Base-by-base conservation (phyloP, 2,888 invertebrate genomes). In the Apotomis betuletana region DNA sequence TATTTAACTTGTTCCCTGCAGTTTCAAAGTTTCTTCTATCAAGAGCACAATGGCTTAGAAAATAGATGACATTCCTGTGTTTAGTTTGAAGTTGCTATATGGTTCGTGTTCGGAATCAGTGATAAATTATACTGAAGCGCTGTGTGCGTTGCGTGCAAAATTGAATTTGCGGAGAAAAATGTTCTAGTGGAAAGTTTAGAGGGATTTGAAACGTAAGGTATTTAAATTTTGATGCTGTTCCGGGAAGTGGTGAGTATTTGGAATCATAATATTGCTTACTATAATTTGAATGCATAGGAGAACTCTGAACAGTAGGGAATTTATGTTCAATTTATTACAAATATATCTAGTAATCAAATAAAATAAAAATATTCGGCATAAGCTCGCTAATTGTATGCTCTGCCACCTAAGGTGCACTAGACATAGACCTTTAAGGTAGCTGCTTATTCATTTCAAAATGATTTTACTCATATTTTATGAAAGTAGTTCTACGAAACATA, bases 1-100 rank as follows among this genome's bases (percentile, higher is more conserved):
- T 90, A 89, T 90, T 90, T 87, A 86, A 88, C 87, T 89, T 89
- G 85, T 77, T 80, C 85, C 80, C 80, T 80, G 82, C 82, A 86
- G 85, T 87, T 85, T 75, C 77, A 74, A 85, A 87, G 80, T 86
- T 85, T 78, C 83, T 74, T 70, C 75, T 75, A 69, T 75, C 77
- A 70, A 69, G 86, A 85, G 84, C 83, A 87, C 87, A 87, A 86
- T 85, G 78, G 81, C 74, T 79, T 75, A 75, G 76, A 72, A 81
- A 80, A 81, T 77, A 77, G 78, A 80, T 78, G 80, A 78, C 75
- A 79, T 79, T 80, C 80, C 80, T 78, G 70, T 80, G 77, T 81
- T 81, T 81, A 67, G 71, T 71, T 67, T 67, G 67, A 70, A 61
- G 65, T 70, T 60, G 65, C 63, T 71, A 57, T 71, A 67, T 58